These are phyloP conservation scores for Ateles fusciceps DNA, from an alignment of 2,797 vertebrate genomes.

Conservation along the genomic window DNA sequence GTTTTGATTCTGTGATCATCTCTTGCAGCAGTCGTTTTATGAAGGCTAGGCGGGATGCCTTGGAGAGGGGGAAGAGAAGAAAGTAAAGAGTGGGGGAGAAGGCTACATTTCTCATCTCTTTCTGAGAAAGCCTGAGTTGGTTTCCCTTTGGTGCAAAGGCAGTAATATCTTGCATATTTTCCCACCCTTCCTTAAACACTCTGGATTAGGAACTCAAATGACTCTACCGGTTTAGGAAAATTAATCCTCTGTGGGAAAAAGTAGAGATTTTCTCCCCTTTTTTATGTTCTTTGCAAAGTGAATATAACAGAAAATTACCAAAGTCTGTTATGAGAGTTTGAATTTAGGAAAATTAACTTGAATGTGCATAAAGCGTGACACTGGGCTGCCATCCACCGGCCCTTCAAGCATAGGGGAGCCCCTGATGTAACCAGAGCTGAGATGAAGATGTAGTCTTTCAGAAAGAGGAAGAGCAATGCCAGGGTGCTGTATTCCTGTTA, in stretches of 20 bases:
- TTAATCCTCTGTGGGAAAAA: background rate
- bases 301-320: background rate
- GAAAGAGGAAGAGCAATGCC: background rate
- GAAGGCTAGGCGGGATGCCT: background rate
- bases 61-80: background rate
- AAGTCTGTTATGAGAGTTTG: background rate
- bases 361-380: background rate
- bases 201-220: constrained; percentile 6
- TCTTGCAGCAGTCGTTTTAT: background rate
- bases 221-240: background rate
- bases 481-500: background rate
- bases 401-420: background rate
- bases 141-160: background rate
- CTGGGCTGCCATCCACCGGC: background rate
- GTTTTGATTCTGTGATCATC: background rate
- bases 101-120: background rate
- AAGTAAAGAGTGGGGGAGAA: background rate
- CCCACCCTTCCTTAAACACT: background rate
- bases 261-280: background rate
- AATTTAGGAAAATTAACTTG: background rate
- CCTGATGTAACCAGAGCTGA: background rate
- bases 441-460: background rate
- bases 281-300: background rate
- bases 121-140: background rate
- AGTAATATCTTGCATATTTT: background rate